phyloP scores from a whole-genome alignment of 2,113 vertebrate species.

The Struthidea cinerea region DNA sequence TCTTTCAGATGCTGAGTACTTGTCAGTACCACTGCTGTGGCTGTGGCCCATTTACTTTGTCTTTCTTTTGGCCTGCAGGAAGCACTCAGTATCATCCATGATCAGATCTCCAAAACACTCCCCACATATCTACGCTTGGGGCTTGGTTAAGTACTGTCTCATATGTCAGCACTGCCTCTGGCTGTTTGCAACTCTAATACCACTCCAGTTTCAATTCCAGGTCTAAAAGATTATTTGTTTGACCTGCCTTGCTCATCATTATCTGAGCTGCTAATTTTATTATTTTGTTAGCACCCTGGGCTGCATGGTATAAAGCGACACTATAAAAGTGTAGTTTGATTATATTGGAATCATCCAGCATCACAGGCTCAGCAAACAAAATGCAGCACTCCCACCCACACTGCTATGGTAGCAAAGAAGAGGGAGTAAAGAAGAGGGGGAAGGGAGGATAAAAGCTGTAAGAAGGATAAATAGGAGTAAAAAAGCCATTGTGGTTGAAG shows the following conservation, averaged over 20 bases:
- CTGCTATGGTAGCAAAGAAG: conserved; percentile 13
- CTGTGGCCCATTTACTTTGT: neutral
- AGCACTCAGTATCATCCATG: neutral
- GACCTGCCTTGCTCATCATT: conserved; percentile 65
- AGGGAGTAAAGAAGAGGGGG: conserved; percentile 2
- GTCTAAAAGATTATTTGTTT: conserved; percentile 55
- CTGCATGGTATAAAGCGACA: conserved; percentile 33
- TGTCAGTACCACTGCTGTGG: neutral
- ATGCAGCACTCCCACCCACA: conserved; percentile 51
- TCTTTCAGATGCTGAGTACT: neutral
- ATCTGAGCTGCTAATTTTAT: conserved; percentile 74
- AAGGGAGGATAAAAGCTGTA: conserved; percentile 1
- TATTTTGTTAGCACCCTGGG: conserved; percentile 72
- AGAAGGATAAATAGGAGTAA: neutral
- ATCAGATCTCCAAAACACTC: conserved; percentile 8
- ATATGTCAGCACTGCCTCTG: conserved; percentile 12
- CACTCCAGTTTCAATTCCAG: conserved; percentile 29
- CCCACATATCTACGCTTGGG: neutral
- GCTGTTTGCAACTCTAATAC: conserved; percentile 15
- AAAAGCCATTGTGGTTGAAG: neutral
- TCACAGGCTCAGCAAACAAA: conserved; percentile 51
- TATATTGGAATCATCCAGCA: conserved; percentile 68
- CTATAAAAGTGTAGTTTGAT: conserved; percentile 72
- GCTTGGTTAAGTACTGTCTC: conserved; percentile 8
- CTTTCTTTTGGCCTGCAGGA: neutral